Conservation (phyloP, 2,888 invertebrate species). For the Chymomyza procnemis region DNA sequence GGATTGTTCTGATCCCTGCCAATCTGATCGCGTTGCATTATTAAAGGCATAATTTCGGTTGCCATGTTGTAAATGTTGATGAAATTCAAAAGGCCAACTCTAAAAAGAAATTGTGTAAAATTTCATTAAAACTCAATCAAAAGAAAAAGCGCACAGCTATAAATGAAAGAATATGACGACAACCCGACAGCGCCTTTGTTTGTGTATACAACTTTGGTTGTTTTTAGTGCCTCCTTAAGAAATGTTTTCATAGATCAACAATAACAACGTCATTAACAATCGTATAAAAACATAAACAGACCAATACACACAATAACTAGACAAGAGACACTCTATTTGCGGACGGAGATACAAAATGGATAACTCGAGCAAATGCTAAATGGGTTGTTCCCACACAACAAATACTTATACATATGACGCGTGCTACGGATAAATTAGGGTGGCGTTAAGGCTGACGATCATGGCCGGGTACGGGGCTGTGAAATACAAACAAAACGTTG, state of each 20-base stretch:
- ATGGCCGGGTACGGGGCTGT: slow-evolving; percentile 24
- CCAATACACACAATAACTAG: slow-evolving; percentile 40
- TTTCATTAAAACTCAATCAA: slow-evolving; percentile 27
- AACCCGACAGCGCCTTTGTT: slow-evolving; percentile 65
- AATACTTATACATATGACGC: slow-evolving; percentile 34
- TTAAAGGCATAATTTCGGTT: slow-evolving; percentile 40
- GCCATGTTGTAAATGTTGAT: slow-evolving; percentile 78
- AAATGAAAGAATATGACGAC: slow-evolving; percentile 58
- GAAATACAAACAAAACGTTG: slow-evolving; percentile 49
- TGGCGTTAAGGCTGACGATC: slow-evolving; percentile 33
- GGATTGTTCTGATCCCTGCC: slow-evolving; percentile 41
- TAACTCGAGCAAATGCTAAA: slow-evolving; percentile 19
- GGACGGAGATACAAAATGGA: slow-evolving; percentile 23
- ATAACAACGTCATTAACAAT: slow-evolving; percentile 70
- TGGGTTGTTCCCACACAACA: slow-evolving; percentile 51
- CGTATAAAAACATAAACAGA: slow-evolving; percentile 70
- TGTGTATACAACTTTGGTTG: slow-evolving; percentile 68
- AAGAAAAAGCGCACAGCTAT: slow-evolving; percentile 49
- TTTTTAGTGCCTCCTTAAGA: slow-evolving; percentile 57
- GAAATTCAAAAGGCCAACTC: slow-evolving; percentile 91
- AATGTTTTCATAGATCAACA: slow-evolving; percentile 58
- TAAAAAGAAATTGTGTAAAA: slow-evolving; percentile 76
- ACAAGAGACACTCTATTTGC: slow-evolving; percentile 55
- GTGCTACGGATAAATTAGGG: slow-evolving; percentile 56
- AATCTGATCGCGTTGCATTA: slow-evolving; percentile 29